phyloP scores from a whole-genome alignment of 2,888 invertebrate genomes.

The Pristionchus entomophagus region DNA sequence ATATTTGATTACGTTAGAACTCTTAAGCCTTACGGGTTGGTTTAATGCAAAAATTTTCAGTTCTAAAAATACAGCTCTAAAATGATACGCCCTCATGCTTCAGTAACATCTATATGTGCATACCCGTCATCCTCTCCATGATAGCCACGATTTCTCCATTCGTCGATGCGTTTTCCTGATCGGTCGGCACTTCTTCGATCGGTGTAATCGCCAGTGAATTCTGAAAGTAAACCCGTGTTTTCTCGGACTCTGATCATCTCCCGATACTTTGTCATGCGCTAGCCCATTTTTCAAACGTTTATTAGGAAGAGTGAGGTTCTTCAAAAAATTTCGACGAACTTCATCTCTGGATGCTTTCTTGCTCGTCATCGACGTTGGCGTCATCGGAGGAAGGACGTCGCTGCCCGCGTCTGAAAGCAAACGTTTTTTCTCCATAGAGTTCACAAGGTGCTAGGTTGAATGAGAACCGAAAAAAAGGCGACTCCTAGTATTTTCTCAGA shows the following conservation, averaged over 20 bases:
- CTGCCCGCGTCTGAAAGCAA: not conserved
- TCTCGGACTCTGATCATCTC: too few species aligned
- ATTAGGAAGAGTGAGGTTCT: not conserved
- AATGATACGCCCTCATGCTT: too few species aligned
- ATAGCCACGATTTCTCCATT: slow-evolving; percentile 39
- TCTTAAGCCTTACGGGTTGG: too few species aligned
- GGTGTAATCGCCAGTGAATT: not conserved
- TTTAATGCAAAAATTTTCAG: too few species aligned
- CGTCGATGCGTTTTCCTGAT: not conserved
- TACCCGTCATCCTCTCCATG: slow-evolving; percentile 18
- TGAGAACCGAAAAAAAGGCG: too few species aligned
- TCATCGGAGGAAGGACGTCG: not conserved
- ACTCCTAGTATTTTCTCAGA: too few species aligned
- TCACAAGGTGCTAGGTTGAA: too few species aligned
- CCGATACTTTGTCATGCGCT: not conserved
- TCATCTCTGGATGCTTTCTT: not conserved
- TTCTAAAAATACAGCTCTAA: too few species aligned
- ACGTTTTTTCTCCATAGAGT: too few species aligned
- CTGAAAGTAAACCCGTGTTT: not conserved
- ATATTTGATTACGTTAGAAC: too few species aligned
- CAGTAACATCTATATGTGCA: too few species aligned
- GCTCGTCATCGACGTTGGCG: not conserved
- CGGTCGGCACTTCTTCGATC: not conserved
- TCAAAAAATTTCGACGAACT: not conserved
- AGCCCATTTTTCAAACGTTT: not conserved